Evolutionary conservation across 2,113 vertebrate genomes (phyloP), one percentile per base, ranked within the genome.

Genomic region (Mormyrus lacerda): DNA sequence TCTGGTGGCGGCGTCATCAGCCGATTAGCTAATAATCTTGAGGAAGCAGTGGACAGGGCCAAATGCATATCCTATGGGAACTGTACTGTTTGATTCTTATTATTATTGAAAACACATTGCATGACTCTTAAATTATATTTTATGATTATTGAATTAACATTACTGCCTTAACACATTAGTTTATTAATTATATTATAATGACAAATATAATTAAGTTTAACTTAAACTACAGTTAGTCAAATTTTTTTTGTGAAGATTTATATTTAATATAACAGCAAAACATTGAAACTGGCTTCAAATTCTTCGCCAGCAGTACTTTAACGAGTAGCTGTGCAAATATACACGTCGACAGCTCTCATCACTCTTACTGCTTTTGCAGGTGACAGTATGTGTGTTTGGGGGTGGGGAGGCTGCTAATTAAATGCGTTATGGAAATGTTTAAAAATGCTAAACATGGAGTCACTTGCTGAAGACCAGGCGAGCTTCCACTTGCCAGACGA

Each of bases 401-500:
- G 39, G 19, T 55, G 53, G 79, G 69, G 48, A 27, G 47, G 39
- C 89, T 89, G 93, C 90, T 90, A 93, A 76, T 90, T 27, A n/a
- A 79, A 35, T 65, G 65, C 73, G 31, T 87, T 90, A 90, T 90
- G 89, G 85, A 24, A 88, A 90, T 89, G 88, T 79, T 90, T 90
- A 89, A 89, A 88, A 93, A 76, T 89, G 85, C 58, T 87, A 83
- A 92, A 91, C 91, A 91, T 91, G 88, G 90, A 93, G 92, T 91
- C 94, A 47, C 91, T 90, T 91, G 61, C 89, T 91, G 44, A 3
- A 17, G 85, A 89, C 90, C 88, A 94, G 94, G 90, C 93, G 90
- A 92, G 94, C 93, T 92, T 91, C 90, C 93, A 94, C 95, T 96
- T 94, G 96, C 92, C 93, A 87, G 91, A 89, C 92, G 88, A 95